phyloP scores from a whole-genome alignment of 2,797 vertebrate genomes.

The Sebastiscus albofasciatus region DNA sequence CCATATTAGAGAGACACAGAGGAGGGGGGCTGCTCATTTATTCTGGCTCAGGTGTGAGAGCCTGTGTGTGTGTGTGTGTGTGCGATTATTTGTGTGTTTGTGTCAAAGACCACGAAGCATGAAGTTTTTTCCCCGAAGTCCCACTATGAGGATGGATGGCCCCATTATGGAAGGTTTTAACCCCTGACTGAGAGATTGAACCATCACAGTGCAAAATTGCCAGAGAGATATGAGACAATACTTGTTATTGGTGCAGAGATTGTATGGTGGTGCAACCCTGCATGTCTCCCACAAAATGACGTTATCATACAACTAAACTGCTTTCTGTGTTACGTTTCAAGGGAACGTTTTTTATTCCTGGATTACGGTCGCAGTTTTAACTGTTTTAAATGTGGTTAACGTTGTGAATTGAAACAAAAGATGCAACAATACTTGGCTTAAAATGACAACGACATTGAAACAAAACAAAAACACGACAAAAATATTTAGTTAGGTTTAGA shows the following conservation, averaged over 20 bases:
- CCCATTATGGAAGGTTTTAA: slow-evolving; percentile 62
- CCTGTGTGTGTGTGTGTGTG: slow-evolving; percentile 4
- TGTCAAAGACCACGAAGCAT: slow-evolving; percentile 6
- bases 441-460: too few relatives aligned
- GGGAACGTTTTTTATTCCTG: background rate
- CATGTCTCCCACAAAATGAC: background rate
- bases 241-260: slow-evolving; percentile 1
- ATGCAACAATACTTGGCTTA: too few relatives aligned
- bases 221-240: slow-evolving; percentile 6
- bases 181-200: slow-evolving; percentile 64
- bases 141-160: slow-evolving; percentile 59
- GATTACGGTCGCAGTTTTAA: too few relatives aligned
- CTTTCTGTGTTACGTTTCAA: background rate
- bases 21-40: slow-evolving; percentile 45
- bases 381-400: too few relatives aligned
- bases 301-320: background rate
- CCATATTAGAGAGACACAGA: slow-evolving; percentile 58
- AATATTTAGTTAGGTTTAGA: too few relatives aligned
- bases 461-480: too few relatives aligned
- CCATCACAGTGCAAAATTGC: slow-evolving; percentile 44
- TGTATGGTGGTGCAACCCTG: background rate
- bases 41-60: slow-evolving; percentile 50
- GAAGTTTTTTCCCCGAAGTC: slow-evolving; percentile 23
- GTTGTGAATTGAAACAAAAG: too few relatives aligned
- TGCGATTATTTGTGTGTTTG: background rate